Evolutionary conservation across 2,888 invertebrate species (phyloP).

Genomic region (Ommatoiulus sabulosus): DNA sequence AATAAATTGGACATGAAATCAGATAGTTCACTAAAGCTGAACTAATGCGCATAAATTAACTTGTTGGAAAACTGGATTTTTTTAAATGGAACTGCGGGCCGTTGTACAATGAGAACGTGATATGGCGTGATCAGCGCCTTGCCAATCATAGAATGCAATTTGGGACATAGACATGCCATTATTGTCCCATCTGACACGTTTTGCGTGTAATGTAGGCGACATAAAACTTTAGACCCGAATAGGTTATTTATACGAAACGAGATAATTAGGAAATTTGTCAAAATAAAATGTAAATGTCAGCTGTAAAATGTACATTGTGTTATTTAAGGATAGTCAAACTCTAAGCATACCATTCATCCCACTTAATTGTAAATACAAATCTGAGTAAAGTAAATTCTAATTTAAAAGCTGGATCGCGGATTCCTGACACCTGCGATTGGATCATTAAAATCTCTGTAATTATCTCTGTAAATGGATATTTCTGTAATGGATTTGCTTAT

Average conservation of each 20-base stretch:
- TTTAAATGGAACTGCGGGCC: background rate
- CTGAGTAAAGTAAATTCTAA: too few relatives aligned
- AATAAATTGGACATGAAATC: conserved; percentile 45
- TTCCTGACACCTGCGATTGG: too few relatives aligned
- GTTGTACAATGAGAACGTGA: background rate
- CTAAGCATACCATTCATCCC: too few relatives aligned
- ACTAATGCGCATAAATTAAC: conserved; percentile 45
- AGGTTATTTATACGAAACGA: background rate
- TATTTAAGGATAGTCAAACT: background rate
- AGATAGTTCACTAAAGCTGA: conserved; percentile 16
- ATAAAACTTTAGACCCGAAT: background rate
- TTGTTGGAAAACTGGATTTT: conserved; percentile 17
- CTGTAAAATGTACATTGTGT: background rate
- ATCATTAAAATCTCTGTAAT: too few relatives aligned
- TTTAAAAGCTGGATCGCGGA: too few relatives aligned
- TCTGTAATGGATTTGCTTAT: too few relatives aligned
- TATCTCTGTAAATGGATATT: too few relatives aligned
- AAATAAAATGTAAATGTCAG: background rate
- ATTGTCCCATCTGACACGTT: conserved; percentile 17
- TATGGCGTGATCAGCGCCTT: conserved; percentile 14
- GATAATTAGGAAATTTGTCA: background rate
- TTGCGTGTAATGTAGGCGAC: background rate
- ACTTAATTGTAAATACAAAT: too few relatives aligned
- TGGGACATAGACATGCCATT: background rate
- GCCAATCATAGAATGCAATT: background rate